A percentile compares a stretch with the other conserved stretches of the same genome.
phyloP scores from a whole-genome alignment of 2,797 vertebrate species.

The Pyrocephalus nanus region DNA sequence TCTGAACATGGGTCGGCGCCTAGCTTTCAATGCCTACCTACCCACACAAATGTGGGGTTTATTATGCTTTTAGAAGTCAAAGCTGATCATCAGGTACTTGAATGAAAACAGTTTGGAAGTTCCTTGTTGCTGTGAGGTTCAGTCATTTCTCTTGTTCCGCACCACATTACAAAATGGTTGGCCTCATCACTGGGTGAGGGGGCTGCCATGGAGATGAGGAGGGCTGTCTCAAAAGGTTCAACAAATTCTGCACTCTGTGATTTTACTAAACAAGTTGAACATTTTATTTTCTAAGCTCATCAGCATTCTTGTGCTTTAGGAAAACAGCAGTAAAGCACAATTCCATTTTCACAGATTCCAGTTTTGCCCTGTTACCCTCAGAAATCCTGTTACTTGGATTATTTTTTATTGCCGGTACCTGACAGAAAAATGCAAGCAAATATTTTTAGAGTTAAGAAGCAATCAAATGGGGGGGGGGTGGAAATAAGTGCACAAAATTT shows the following conservation, averaged over 20 bases:
- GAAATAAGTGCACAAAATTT: not conserved
- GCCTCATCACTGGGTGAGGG: not conserved
- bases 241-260: not conserved
- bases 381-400: not conserved
- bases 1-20: not conserved
- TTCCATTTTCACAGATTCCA: not conserved
- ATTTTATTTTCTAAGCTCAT: not conserved
- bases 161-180: not conserved
- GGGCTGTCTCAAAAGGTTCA: not conserved
- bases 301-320: not conserved
- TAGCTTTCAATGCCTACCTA: not conserved
- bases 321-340: not conserved
- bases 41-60: not conserved
- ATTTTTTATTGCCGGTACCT: not conserved
- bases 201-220: not conserved
- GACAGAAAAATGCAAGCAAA: not conserved
- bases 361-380: not conserved
- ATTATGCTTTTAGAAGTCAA: not conserved
- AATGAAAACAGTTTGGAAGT: not conserved
- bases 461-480: not conserved
- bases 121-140: not conserved
- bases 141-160: not conserved
- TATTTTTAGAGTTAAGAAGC: not conserved
- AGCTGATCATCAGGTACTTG: not conserved
- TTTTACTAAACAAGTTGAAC: not conserved